A percentile compares a stretch with the other conserved stretches of the same genome.
Evolutionary conservation across 2,113 vertebrate genomes (phyloP).

Genomic region (Carettochelys insculpta): DNA sequence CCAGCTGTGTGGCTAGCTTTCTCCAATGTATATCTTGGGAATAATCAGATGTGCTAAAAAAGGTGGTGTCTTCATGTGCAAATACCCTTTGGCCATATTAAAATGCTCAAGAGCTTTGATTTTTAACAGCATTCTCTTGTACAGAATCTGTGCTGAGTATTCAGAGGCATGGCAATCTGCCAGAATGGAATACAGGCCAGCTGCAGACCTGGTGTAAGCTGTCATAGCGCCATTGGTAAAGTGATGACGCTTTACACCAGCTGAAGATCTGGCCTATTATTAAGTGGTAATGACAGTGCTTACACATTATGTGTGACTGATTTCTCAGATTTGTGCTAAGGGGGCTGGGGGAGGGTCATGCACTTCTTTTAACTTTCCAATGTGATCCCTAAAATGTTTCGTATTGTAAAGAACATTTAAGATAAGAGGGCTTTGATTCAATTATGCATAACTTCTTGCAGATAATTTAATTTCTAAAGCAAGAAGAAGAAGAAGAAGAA

Average conservation of each 20-base stretch:
- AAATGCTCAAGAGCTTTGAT: accelerated
- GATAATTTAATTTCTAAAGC: slow-evolving; percentile 48
- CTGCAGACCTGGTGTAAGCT: not conserved
- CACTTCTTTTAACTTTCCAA: slow-evolving; percentile 30
- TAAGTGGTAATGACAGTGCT: not conserved
- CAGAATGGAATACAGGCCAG: not conserved
- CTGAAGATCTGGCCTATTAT: not conserved
- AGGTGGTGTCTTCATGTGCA: not conserved
- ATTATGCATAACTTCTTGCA: not conserved
- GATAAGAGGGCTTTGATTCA: not conserved
- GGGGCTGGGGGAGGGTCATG: not conserved
- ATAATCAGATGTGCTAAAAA: not conserved
- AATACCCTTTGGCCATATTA: not conserved
- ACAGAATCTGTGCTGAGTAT: not conserved
- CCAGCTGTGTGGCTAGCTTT: not conserved
- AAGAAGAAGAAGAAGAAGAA: not conserved
- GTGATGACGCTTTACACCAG: not conserved
- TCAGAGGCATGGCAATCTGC: not conserved
- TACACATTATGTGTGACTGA: slow-evolving; percentile 1
- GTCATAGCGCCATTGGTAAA: not conserved
- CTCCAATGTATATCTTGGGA: not conserved
- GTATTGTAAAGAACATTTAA: slow-evolving; percentile 31
- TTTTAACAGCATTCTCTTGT: not conserved
- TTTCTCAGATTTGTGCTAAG: slow-evolving; percentile 31
- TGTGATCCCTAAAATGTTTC: slow-evolving; percentile 40